These are phyloP conservation scores for Chaenocephalus aceratus DNA, from an alignment of 2,113 vertebrate species.

Conservation along the genomic window DNA sequence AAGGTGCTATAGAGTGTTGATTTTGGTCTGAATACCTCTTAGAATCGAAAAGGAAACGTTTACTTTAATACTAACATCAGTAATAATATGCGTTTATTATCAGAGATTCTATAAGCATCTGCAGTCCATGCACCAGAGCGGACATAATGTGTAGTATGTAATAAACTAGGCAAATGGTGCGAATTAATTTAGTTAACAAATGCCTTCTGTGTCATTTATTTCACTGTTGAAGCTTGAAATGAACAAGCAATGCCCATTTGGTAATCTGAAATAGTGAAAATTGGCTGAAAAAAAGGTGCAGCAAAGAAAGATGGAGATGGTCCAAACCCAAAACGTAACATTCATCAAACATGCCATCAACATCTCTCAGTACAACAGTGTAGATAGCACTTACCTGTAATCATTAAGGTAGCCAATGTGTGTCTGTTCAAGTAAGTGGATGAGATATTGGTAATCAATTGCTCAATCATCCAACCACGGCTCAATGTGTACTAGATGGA, in stretches of 20 bases:
- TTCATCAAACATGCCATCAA: not conserved
- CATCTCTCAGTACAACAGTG: too few relatives aligned
- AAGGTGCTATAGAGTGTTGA: not conserved
- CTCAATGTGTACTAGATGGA: not conserved
- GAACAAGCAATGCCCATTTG: not conserved
- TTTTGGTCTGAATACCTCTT: not conserved
- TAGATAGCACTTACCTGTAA: too few relatives aligned
- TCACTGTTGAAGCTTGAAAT: not conserved
- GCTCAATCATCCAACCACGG: not conserved
- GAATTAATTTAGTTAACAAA: not conserved
- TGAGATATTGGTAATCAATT: not conserved
- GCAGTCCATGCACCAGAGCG: not conserved
- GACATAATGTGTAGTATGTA: not conserved
- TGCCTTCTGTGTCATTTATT: slow-evolving; percentile 2
- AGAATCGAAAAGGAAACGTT: not conserved
- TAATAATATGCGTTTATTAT: too few relatives aligned
- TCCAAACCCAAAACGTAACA: not conserved
- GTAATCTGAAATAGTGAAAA: not conserved
- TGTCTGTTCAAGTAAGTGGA: not conserved
- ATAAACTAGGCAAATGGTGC: not conserved
- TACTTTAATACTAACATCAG: not conserved
- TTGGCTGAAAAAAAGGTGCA: not conserved
- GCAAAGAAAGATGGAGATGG: not conserved
- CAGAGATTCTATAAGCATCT: not conserved
- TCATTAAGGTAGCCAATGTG: too few relatives aligned